These are phyloP conservation scores for Anneissia japonica DNA, from an alignment of 35 echinoderm and acorn worm genomes.

Conservation along the genomic window DNA sequence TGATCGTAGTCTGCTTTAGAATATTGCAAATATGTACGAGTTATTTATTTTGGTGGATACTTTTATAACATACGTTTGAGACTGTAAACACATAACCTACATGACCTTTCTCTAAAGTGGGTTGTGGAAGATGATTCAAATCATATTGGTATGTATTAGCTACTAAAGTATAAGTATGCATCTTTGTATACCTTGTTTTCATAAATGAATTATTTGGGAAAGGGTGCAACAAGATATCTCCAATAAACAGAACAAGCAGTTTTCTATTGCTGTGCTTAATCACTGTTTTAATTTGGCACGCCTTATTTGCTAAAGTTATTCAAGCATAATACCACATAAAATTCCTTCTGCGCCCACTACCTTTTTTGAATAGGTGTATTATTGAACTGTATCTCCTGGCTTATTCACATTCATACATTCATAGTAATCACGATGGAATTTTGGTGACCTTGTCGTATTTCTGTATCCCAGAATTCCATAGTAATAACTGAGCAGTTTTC, in stretches of 20 bases:
- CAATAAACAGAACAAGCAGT: too few relatives aligned
- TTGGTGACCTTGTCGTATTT: background rate
- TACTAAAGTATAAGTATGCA: background rate
- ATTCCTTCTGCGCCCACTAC: background rate
- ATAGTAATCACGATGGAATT: background rate
- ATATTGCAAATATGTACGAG: too few relatives aligned
- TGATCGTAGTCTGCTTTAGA: too few relatives aligned
- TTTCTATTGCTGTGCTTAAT: background rate
- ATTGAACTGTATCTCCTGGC: background rate
- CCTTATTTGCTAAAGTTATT: background rate
- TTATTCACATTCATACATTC: background rate
- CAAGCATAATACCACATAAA: background rate
- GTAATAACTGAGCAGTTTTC: too few relatives aligned
- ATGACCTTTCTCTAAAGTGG: too few relatives aligned
- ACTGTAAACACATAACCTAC: too few relatives aligned
- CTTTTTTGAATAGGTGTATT: background rate
- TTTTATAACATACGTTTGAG: too few relatives aligned
- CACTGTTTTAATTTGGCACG: background rate
- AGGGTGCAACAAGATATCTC: too few relatives aligned
- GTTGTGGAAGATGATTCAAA: background rate
- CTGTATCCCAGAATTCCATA: background rate
- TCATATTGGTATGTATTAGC: background rate
- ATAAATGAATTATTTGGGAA: too few relatives aligned
- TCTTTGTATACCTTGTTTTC: too few relatives aligned
- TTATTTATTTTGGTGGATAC: too few relatives aligned